These are phyloP conservation scores for Axinella damicornis DNA, from an alignment of 37 sponge, comb jelly and placozoan genomes.

Conservation along the genomic window DNA sequence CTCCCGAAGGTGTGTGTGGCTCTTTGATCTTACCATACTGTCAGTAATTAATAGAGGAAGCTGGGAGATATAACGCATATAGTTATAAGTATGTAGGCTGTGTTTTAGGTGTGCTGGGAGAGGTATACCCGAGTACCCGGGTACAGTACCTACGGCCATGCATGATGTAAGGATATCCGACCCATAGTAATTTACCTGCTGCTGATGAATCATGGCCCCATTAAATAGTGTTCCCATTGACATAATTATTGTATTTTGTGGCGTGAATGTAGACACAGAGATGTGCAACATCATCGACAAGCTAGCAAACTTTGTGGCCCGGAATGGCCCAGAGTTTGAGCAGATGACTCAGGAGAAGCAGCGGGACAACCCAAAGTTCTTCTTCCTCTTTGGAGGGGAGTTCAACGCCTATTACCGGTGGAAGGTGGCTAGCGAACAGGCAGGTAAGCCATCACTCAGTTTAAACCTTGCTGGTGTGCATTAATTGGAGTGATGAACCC, in stretches of 20 bases:
- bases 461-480: no score
- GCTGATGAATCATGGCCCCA: no score
- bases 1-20: constrained; percentile 1
- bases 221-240: no score
- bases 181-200: no score
- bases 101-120: no score
- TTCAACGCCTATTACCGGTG: constrained; percentile 90
- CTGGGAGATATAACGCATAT: no score
- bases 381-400: constrained; percentile 97
- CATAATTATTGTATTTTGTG: no score
- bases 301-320: constrained; percentile 97
- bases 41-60: neutral
- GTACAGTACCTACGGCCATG: no score
- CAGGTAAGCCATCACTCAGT: neutral
- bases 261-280: constrained; percentile 63
- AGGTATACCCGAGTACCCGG: no score
- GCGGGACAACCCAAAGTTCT: constrained; percentile 89
- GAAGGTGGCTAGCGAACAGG: constrained; percentile 69
- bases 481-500: no score
- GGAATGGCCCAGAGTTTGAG: constrained; percentile 99
- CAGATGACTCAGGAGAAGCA: constrained; percentile 97
- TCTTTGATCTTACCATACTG: neutral
- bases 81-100: no score
- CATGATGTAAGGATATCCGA: no score
- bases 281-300: constrained; percentile 92